phyloP scores from a whole-genome alignment of 30 jellyfish, hydroid and myxozoan species.

The Cassiopea xamachana region DNA sequence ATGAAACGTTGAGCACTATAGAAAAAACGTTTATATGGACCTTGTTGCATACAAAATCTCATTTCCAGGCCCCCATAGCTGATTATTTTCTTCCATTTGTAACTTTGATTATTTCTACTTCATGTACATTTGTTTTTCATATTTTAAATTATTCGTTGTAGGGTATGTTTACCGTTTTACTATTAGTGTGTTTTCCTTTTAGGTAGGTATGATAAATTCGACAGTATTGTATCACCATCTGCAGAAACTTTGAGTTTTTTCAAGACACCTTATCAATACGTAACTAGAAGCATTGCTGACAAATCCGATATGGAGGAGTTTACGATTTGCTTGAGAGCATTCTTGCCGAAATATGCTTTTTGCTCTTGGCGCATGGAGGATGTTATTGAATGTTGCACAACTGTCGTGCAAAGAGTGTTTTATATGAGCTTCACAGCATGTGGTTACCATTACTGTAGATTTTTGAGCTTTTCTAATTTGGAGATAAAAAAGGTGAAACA shows the following conservation, averaged over 20 bases:
- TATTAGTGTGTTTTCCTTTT: neutral
- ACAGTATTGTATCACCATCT: conserved; percentile 13
- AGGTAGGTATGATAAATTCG: conserved; percentile 3
- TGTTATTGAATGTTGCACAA: neutral
- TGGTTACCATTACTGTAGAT: neutral
- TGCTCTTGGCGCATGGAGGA: neutral
- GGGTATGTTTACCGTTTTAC: neutral
- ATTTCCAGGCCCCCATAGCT: no score
- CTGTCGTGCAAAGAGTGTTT: neutral
- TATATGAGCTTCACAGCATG: neutral
- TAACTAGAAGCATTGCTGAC: no score
- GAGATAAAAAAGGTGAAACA: neutral
- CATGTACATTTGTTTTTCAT: neutral
- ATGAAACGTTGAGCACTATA: no score
- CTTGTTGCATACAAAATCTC: no score
- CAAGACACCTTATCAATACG: neutral
- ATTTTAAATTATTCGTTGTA: neutral
- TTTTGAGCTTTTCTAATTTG: no score
- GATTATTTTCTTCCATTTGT: no score
- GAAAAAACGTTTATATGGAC: no score
- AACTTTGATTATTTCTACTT: neutral
- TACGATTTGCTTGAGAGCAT: neutral
- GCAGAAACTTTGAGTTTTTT: neutral
- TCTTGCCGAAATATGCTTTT: neutral
- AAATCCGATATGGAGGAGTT: neutral